These are phyloP conservation scores for Amphiprion percula DNA, from an alignment of 2,113 vertebrate genomes.

Conservation along the genomic window DNA sequence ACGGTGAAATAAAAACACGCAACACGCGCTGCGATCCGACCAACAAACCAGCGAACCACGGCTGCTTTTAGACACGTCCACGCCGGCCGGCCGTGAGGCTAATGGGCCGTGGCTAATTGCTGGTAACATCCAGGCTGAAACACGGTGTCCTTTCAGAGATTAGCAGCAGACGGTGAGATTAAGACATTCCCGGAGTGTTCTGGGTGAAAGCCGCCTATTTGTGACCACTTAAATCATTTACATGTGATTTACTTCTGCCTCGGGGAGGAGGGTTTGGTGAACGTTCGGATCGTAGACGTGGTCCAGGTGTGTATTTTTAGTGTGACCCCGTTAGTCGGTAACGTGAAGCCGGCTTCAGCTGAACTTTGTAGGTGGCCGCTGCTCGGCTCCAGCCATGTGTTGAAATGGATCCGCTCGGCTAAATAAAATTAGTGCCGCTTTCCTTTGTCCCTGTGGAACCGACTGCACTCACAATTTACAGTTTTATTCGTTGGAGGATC, in stretches of 20 bases:
- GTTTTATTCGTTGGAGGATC: no score
- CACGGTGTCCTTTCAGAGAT: conserved; percentile 73
- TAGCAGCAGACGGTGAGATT: conserved; percentile 75
- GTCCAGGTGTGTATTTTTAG: conserved; percentile 47
- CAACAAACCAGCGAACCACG: conserved; percentile 10
- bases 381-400: neutral
- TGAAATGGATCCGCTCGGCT: conserved; percentile 15
- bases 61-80: conserved; percentile 12
- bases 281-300: conserved; percentile 12
- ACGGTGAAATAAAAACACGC: no score
- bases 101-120: conserved; percentile 71
- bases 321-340: conserved; percentile 29
- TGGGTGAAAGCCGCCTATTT: conserved; percentile 68
- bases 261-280: neutral
- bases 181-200: conserved; percentile 81
- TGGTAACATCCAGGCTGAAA: conserved; percentile 47
- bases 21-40: neutral
- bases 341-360: conserved; percentile 40
- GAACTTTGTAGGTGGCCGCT: conserved; percentile 26
- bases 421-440: neutral
- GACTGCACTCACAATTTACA: neutral
- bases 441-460: neutral
- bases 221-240: conserved; percentile 79
- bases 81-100: conserved; percentile 12
- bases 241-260: conserved; percentile 76